phyloP scores from a whole-genome alignment of 2,797 vertebrate genomes.

The Melanotaenia pygmaea region DNA sequence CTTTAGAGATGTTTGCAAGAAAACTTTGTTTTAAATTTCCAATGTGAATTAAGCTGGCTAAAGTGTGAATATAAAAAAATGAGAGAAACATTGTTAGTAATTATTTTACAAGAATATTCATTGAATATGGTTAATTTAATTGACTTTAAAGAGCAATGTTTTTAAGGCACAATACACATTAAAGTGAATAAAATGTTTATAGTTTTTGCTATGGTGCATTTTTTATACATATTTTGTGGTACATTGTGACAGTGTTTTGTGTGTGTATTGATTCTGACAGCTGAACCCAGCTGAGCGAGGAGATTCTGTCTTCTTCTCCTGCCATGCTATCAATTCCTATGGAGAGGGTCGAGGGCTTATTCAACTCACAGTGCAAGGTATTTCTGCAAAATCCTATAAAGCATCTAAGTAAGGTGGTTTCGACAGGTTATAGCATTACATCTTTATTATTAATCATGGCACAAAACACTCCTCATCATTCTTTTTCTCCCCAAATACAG shows the following conservation, averaged over 20 bases:
- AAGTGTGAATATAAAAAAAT: too few relatives aligned
- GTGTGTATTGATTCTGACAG: constrained; percentile 70
- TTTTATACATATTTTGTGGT: neutral
- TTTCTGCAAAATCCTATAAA: neutral
- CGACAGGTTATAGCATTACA: neutral
- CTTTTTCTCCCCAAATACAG: constrained; percentile 69
- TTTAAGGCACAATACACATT: neutral
- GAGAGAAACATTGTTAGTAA: too few relatives aligned
- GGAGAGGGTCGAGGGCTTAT: constrained; percentile 96
- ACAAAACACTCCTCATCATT: neutral
- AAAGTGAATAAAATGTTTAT: neutral
- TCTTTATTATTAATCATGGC: neutral
- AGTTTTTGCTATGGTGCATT: neutral
- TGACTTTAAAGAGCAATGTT: neutral
- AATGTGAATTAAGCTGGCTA: too few relatives aligned
- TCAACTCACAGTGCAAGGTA: constrained; percentile 98
- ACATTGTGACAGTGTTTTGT: constrained; percentile 7
- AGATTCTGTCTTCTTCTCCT: constrained; percentile 98
- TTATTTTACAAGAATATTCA: neutral
- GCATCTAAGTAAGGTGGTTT: neutral
- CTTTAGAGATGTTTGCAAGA: neutral
- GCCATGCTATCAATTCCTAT: constrained; percentile 97
- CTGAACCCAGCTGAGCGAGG: constrained; percentile 96
- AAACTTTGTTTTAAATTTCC: too few relatives aligned
- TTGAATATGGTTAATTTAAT: neutral